Conservation (phyloP, 2,888 invertebrate genomes). For the Campoplex capitator region DNA sequence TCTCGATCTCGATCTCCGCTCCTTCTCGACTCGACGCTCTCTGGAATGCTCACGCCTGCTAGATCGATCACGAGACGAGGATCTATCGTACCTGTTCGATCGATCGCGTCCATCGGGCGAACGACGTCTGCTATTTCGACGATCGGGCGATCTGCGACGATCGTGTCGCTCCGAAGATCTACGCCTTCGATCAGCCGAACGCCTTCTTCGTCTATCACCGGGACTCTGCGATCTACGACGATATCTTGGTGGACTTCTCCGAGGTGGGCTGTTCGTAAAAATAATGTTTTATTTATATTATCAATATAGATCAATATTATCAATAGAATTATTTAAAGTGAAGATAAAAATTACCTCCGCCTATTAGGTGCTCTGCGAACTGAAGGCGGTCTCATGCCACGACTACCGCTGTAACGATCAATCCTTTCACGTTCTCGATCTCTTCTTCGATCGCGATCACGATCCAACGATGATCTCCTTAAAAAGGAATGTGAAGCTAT, state of each 20-base stretch:
- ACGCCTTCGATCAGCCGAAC: constrained; percentile 81
- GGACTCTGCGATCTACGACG: constrained; percentile 83
- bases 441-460: constrained; percentile 85
- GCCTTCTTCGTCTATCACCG: constrained; percentile 79
- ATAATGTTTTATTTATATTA: constrained; percentile 35
- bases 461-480: constrained; percentile 83
- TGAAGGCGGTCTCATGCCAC: constrained; percentile 83
- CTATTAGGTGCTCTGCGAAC: constrained; percentile 81
- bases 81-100: constrained; percentile 82
- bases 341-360: constrained; percentile 78
- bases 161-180: constrained; percentile 82
- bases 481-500: constrained; percentile 36
- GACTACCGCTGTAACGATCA: constrained; percentile 81
- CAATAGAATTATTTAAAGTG: neutral
- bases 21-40: constrained; percentile 83
- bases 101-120: constrained; percentile 81
- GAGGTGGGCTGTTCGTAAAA: constrained; percentile 76
- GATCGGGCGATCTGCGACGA: constrained; percentile 79
- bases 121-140: constrained; percentile 80
- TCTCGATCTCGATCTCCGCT: constrained; percentile 84
- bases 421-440: constrained; percentile 79
- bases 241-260: constrained; percentile 82
- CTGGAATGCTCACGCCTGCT: constrained; percentile 81
- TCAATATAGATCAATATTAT: neutral
- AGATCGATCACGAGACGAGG: constrained; percentile 83